Conservation (phyloP, 2,797 vertebrate genomes). For the Gallinago solitaria region DNA sequence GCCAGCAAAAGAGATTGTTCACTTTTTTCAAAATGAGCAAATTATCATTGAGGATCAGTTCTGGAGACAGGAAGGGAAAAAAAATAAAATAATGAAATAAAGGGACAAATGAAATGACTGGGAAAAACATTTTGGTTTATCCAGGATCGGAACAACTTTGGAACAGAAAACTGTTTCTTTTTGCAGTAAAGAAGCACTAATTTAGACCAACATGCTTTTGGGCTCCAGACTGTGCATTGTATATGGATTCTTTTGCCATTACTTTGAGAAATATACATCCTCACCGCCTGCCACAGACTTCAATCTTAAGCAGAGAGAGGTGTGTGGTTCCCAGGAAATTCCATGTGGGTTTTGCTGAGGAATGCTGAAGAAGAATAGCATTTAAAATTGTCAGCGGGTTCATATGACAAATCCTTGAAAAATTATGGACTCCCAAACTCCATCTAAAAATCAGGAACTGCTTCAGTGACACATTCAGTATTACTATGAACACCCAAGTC, state of each 20-base stretch:
- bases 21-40: not conserved
- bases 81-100: not conserved
- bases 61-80: not conserved
- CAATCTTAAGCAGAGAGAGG: not conserved
- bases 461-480: not conserved
- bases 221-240: not conserved
- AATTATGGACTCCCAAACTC: not conserved
- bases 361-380: not conserved
- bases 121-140: not conserved
- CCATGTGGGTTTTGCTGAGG: not conserved
- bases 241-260: not conserved
- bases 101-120: not conserved
- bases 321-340: not conserved
- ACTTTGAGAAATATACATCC: not conserved
- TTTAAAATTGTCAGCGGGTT: not conserved
- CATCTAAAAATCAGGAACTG: not conserved
- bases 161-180: not conserved
- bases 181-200: not conserved
- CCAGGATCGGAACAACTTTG: not conserved
- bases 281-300: not conserved
- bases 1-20: not conserved
- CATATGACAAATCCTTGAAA: constrained; percentile 11
- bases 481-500: not conserved
- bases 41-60: not conserved
- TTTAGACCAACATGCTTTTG: not conserved